Percentiles rank a stretch among this genome's conserved stretches.
Conservation (phyloP, 2,797 vertebrate species). For the Micrastur ruficollis region DNA sequence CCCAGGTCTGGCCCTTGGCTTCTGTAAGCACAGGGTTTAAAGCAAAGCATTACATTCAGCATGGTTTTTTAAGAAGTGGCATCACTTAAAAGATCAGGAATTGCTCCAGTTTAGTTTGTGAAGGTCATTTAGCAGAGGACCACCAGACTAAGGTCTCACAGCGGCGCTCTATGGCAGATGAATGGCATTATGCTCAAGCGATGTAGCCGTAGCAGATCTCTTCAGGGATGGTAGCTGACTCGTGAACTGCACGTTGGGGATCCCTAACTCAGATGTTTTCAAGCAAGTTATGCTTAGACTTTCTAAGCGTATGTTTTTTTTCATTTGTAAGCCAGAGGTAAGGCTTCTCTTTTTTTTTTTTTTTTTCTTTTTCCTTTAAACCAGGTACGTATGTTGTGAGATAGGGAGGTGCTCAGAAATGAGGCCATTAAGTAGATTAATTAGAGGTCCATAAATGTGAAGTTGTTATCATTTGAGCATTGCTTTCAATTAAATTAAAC, state of each 20-base stretch:
- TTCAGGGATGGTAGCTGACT: not conserved
- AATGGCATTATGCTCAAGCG: not conserved
- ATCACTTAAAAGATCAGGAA: not conserved
- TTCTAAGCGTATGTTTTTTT: not conserved
- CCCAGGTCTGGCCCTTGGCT: not conserved
- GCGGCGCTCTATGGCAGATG: not conserved
- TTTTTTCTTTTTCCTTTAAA: not conserved
- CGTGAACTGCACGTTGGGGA: not conserved
- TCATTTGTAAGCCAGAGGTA: not conserved
- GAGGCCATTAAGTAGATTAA: conserved; percentile 43
- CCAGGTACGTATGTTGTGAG: not conserved
- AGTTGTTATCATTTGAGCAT: conserved; percentile 54
- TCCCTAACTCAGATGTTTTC: not conserved
- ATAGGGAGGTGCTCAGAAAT: not conserved
- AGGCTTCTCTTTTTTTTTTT: not conserved
- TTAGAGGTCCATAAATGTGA: conserved; percentile 46
- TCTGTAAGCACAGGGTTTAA: not conserved
- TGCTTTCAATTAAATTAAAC: conserved; percentile 66
- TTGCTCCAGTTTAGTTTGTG: not conserved
- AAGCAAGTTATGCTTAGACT: not conserved
- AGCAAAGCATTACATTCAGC: not conserved
- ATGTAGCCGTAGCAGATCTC: not conserved
- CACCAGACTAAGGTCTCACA: not conserved
- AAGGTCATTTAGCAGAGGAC: not conserved
- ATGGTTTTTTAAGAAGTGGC: not conserved